Base-by-base conservation (phyloP, 2,888 invertebrate species). In the Nymphalis c-album region DNA sequence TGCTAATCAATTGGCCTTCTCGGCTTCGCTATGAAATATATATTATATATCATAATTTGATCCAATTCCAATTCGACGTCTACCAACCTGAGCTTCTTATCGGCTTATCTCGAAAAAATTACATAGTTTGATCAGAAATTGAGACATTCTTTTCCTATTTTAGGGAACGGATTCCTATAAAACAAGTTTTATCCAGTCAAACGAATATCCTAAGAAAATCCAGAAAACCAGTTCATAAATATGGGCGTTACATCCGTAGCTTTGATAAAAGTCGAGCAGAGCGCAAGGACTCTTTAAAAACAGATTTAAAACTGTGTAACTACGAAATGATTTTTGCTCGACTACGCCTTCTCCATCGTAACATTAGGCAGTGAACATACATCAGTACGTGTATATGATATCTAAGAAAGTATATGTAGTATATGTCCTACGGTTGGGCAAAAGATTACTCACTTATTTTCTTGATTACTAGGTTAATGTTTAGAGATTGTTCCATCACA, bases 231-330 rank as follows among this genome's bases (percentile, higher is more conserved):
- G 55, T 65, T 31, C 60, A 61, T 65, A 60, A 55, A 65, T 60
- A 60, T 60, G 40, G 46, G 17, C 61, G 40, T 62, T 62, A 60
- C 60, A 60, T 62, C 51, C 61, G 51, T 40, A 40, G 53, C 60
- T 64, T 50, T 61, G 64, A 64, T 64, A 64, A 61, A 68, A 63
- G 63, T 55, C 59, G n/a, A 47, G 63, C 50, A 58, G 46, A 48
- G 47, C 40, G 40, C 40, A 57, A 58, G 35, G 59, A 59, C 53
- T 47, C 47, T 55, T 68, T 60, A 55, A 60, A 51, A 64, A 59
- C 59, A 50, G 63, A 55, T 63, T 57, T 63, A 57, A 63, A 57
- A 55, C 46, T 64, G 57, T 55, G 45, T 68, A 68, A 68, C 48
- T 67, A 59, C 50, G 31, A 59, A 67, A 67, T 67, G 59, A 63